Evolutionary conservation across 2,888 invertebrate genomes (phyloP).

Genomic region (Scaptomyza polygonia): DNA sequence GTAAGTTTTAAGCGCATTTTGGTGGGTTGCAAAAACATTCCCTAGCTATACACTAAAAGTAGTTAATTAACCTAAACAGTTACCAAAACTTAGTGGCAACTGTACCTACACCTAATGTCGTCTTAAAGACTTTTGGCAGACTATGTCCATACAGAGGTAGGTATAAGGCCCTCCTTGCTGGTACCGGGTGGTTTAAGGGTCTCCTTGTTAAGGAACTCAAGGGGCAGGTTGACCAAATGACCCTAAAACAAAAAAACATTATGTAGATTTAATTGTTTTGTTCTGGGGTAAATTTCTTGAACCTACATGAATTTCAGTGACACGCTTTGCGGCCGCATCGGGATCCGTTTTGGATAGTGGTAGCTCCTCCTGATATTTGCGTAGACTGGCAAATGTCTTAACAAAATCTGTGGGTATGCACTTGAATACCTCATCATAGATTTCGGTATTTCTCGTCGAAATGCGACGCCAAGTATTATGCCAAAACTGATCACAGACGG

Average conservation of each 20-base stretch:
- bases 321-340: slow-evolving; percentile 88
- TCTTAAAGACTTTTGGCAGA: slow-evolving; percentile 68
- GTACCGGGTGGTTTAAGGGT: slow-evolving; percentile 92
- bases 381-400: slow-evolving; percentile 90
- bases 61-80: not conserved
- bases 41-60: not conserved
- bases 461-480: slow-evolving; percentile 92
- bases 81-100: slow-evolving; percentile 4
- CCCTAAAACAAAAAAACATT: slow-evolving; percentile 86
- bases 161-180: slow-evolving; percentile 96
- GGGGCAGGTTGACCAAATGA: slow-evolving; percentile 93
- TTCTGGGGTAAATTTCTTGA: not conserved
- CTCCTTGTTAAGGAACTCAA: slow-evolving; percentile 95
- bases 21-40: slow-evolving; percentile 56
- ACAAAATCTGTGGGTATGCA: slow-evolving; percentile 94
- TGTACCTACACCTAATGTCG: slow-evolving; percentile 34
- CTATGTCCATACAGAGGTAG: slow-evolving; percentile 95
- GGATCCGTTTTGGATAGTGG: slow-evolving; percentile 91
- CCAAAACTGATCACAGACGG: slow-evolving; percentile 92
- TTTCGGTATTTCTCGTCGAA: slow-evolving; percentile 92
- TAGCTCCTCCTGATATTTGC: slow-evolving; percentile 90
- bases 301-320: slow-evolving; percentile 89
- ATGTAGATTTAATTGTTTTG: not conserved
- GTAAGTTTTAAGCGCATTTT: slow-evolving; percentile 63
- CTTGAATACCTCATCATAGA: slow-evolving; percentile 96